Conservation (phyloP, 2,888 invertebrate genomes). For the Phalera bucephala region DNA sequence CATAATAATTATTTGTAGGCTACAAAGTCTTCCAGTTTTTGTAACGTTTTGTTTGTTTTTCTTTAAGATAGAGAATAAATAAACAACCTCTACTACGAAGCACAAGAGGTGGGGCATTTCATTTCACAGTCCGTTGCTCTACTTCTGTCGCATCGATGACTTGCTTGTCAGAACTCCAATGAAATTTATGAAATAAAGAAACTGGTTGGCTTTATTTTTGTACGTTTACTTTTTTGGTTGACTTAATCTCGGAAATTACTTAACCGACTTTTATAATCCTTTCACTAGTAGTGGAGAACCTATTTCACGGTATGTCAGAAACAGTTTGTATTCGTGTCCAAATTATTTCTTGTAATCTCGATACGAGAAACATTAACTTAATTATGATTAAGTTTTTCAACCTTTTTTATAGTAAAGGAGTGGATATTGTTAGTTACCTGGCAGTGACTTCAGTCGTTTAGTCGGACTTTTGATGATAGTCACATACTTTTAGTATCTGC, state of each 20-base stretch:
- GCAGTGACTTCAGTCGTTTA: no score
- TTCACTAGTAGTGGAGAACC: slow-evolving; percentile 18
- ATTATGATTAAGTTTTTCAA: no score
- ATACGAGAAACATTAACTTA: no score
- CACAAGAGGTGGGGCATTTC: slow-evolving; percentile 4
- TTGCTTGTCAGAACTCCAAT: slow-evolving; percentile 8
- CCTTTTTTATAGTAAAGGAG: no score
- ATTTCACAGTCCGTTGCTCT: slow-evolving; percentile 15
- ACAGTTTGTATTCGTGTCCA: slow-evolving; percentile 4
- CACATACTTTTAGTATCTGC: no score
- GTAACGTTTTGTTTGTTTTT: slow-evolving; percentile 8
- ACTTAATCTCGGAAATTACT: slow-evolving; percentile 22
- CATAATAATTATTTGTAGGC: no score
- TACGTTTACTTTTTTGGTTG: slow-evolving; percentile 8
- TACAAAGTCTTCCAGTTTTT: slow-evolving; percentile 5
- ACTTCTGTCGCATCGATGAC: slow-evolving; percentile 10
- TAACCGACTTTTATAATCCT: slow-evolving; percentile 25
- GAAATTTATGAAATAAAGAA: slow-evolving; percentile 9
- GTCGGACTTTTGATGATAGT: no score
- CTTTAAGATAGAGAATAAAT: slow-evolving; percentile 1
- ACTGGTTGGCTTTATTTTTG: slow-evolving; percentile 13
- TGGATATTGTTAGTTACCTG: no score
- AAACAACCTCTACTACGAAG: neutral
- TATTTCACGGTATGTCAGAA: slow-evolving; percentile 26
- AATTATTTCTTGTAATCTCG: slow-evolving; percentile 5